Evolutionary conservation across 2,888 invertebrate genomes (phyloP).

Genomic region (Cantharis lateralis): DNA sequence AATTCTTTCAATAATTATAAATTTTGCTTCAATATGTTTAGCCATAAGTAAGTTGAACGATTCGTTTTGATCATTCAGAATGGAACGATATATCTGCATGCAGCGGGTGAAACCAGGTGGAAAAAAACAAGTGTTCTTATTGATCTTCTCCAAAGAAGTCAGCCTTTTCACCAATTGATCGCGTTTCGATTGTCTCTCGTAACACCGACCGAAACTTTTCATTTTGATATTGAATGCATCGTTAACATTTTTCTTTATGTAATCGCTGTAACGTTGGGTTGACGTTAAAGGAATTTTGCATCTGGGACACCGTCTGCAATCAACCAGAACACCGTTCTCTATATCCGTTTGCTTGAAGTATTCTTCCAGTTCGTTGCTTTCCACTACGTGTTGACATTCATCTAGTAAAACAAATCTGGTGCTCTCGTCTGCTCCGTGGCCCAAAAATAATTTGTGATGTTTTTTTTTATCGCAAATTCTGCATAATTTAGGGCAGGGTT

Average conservation of each 20-base stretch:
- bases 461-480: constrained; percentile 59
- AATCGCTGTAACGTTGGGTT: no score
- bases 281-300: no score
- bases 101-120: neutral
- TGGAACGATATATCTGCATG: neutral
- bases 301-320: no score
- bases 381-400: constrained; percentile 61
- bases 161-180: no score
- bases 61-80: neutral
- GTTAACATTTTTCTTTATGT: no score
- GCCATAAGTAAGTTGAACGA: constrained; percentile 9
- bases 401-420: constrained; percentile 60
- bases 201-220: no score
- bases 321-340: no score
- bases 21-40: neutral
- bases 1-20: neutral
- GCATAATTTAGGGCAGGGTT: constrained; percentile 68
- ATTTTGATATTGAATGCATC: no score
- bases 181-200: no score
- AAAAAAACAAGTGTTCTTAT: neutral
- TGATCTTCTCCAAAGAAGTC: neutral
- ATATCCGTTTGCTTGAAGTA: no score
- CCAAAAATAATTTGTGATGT: constrained; percentile 56
- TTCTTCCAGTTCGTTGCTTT: constrained; percentile 56
- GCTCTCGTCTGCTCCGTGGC: constrained; percentile 57